Evolutionary conservation across 2,797 vertebrate genomes (phyloP).

Genomic region (Paedocypris micromegethes): DNA sequence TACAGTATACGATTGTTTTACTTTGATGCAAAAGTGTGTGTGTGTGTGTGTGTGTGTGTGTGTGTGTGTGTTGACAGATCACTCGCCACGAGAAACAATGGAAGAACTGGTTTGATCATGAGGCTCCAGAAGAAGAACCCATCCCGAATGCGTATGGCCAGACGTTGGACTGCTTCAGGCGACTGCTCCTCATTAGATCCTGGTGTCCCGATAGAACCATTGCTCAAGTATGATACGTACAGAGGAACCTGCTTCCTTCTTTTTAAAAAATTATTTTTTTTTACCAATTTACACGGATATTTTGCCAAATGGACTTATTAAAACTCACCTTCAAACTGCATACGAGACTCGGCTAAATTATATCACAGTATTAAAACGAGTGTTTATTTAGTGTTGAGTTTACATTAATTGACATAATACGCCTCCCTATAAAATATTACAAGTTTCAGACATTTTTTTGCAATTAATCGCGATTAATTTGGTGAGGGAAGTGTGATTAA

Average conservation of each 20-base stretch:
- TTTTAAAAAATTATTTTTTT: too few species aligned
- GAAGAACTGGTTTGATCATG: slow-evolving; percentile 93
- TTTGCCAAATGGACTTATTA: too few species aligned
- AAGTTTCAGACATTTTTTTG: too few species aligned
- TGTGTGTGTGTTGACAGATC: slow-evolving; percentile 68
- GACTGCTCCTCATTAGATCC: slow-evolving; percentile 87
- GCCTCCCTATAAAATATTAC: too few species aligned
- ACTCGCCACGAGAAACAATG: slow-evolving; percentile 84
- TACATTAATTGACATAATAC: too few species aligned
- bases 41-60: slow-evolving; percentile 32
- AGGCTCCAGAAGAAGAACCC: slow-evolving; percentile 86
- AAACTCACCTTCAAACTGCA: too few species aligned
- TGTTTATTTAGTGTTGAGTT: too few species aligned
- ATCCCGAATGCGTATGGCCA: slow-evolving; percentile 83
- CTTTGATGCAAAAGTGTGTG: slow-evolving; percentile 16
- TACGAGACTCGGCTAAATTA: too few species aligned
- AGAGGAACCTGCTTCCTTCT: not conserved
- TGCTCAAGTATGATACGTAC: slow-evolving; percentile 74
- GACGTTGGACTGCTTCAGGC: slow-evolving; percentile 82
- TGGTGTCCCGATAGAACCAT: slow-evolving; percentile 97
- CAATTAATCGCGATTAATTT: too few species aligned
- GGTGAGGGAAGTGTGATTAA: too few species aligned
- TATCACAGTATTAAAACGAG: too few species aligned
- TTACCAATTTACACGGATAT: too few species aligned
- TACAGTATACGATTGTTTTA: not conserved